Conservation (phyloP, 2,888 invertebrate species). For the Drosophila borealis region DNA sequence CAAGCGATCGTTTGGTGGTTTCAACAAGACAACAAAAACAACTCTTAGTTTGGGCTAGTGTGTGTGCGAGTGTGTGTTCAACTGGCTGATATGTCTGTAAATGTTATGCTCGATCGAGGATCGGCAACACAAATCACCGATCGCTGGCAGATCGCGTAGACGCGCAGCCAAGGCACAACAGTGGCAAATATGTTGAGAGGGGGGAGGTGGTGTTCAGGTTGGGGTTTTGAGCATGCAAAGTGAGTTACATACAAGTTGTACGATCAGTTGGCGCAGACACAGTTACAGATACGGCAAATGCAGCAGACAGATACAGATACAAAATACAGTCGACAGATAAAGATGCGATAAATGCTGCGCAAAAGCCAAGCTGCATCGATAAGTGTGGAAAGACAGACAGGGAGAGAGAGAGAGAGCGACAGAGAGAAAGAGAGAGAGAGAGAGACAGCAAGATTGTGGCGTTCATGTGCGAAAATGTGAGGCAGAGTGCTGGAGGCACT, state of each 20-base stretch:
- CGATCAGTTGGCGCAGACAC: slow-evolving; percentile 12
- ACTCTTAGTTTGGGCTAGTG: not conserved
- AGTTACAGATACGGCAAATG: slow-evolving; percentile 4
- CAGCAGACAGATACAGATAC: slow-evolving; percentile 20
- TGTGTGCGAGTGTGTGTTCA: slow-evolving; percentile 26
- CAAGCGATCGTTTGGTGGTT: slow-evolving; percentile 21
- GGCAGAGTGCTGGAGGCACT: slow-evolving; percentile 68
- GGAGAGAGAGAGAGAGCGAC: slow-evolving; percentile 4
- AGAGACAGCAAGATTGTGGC: slow-evolving; percentile 8
- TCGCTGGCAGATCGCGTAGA: slow-evolving; percentile 33
- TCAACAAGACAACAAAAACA: slow-evolving; percentile 26
- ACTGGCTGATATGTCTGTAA: slow-evolving; percentile 68
- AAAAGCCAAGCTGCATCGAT: slow-evolving; percentile 50
- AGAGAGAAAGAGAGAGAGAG: slow-evolving; percentile 23
- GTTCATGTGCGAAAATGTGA: slow-evolving; percentile 58
- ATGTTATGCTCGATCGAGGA: slow-evolving; percentile 77
- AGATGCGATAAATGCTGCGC: slow-evolving; percentile 41
- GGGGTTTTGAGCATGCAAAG: slow-evolving; percentile 26
- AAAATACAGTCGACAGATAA: slow-evolving; percentile 24
- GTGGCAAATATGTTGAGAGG: slow-evolving; percentile 20
- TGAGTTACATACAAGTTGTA: slow-evolving; percentile 27
- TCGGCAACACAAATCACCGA: slow-evolving; percentile 50
- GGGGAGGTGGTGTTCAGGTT: slow-evolving; percentile 9
- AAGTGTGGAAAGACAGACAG: slow-evolving; percentile 38
- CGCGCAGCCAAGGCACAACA: slow-evolving; percentile 4